Conservation (phyloP, 2,113 vertebrate species). For the Saguinus midas region DNA sequence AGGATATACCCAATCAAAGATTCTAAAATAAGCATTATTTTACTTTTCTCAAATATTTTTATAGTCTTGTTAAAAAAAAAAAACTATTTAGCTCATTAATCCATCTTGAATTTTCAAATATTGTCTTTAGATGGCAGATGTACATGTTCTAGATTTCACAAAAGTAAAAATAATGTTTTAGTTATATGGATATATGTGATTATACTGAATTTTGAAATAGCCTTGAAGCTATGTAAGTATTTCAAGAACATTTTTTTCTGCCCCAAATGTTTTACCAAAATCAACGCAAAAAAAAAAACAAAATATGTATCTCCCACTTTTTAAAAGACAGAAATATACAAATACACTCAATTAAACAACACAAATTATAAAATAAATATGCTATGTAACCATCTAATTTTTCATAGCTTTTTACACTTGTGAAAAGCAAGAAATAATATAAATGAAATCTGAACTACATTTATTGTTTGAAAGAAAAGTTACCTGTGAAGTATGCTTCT, state of each 20-base stretch:
- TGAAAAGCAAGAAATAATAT: not conserved
- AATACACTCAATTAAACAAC: not conserved
- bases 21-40: conserved; percentile 25
- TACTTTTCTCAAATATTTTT: not conserved
- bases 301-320: not conserved
- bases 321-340: not conserved
- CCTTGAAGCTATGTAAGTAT: not conserved
- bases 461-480: not conserved
- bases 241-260: not conserved
- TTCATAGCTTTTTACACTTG: not conserved
- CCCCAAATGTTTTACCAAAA: not conserved
- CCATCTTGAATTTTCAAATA: not conserved
- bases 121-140: not conserved
- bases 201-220: not conserved
- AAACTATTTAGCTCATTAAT: not conserved
- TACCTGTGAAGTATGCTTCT: not conserved
- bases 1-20: not conserved
- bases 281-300: not conserved
- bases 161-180: not conserved
- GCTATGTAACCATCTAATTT: not conserved
- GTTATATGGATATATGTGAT: not conserved
- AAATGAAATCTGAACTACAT: not conserved
- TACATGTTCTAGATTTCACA: not conserved
- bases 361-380: not conserved
- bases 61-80: not conserved